Percentiles rank a stretch among this genome's conserved stretches.
Conservation (phyloP, 64 coral and sea anemone genomes). For the Anthopleura sola region DNA sequence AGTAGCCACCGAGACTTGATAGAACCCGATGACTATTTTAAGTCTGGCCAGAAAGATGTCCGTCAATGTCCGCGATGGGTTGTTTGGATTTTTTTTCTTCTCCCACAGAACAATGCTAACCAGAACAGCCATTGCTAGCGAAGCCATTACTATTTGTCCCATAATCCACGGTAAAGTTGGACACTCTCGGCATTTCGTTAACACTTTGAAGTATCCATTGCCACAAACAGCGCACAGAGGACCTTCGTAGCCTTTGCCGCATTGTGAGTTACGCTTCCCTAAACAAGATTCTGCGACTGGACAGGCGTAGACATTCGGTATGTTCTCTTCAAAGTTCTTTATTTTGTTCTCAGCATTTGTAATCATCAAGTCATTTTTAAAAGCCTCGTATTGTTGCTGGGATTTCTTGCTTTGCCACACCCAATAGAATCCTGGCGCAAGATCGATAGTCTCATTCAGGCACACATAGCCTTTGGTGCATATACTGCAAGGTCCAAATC, state of each 20-base stretch:
- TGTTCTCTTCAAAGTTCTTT: not conserved
- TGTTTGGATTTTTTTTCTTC: not conserved
- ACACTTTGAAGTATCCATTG: slow-evolving; percentile 20
- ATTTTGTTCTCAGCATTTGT: not conserved
- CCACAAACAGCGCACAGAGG: slow-evolving; percentile 41
- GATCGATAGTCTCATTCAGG: slow-evolving; percentile 29
- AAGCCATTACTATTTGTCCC: not conserved
- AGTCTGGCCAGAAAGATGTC: slow-evolving; percentile 49
- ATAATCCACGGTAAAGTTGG: slow-evolving; percentile 9
- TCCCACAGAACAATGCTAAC: not conserved
- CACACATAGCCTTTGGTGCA: slow-evolving; percentile 26
- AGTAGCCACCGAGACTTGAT: slow-evolving; percentile 37
- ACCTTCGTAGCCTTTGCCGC: slow-evolving; percentile 28
- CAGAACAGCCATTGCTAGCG: not conserved
- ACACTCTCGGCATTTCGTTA: slow-evolving; percentile 20
- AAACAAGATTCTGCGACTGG: slow-evolving; percentile 19
- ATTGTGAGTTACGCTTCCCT: slow-evolving; percentile 19
- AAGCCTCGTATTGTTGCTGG: slow-evolving; percentile 8
- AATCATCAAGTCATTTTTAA: not conserved
- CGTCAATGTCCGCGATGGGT: not conserved
- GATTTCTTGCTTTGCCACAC: not conserved
- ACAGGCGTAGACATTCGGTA: slow-evolving; percentile 18
- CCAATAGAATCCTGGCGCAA: slow-evolving; percentile 49
- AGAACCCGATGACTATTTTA: slow-evolving; percentile 66
- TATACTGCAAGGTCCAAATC: slow-evolving; percentile 32